These are phyloP conservation scores for Monoplex corrugatus DNA, from an alignment of 2,888 invertebrate genomes.

Conservation along the genomic window DNA sequence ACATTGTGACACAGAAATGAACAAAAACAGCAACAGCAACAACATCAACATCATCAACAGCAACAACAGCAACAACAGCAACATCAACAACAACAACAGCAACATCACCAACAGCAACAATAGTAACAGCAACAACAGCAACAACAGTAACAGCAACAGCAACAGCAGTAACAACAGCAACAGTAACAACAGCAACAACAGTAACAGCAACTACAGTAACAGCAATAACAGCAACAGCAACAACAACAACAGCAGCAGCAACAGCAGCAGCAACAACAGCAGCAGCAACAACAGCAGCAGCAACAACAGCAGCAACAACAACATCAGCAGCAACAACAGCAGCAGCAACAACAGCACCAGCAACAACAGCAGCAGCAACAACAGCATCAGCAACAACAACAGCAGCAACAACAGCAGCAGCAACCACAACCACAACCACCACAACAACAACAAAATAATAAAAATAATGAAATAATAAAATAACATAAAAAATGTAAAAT, in stretches of 20 bases:
- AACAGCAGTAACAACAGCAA: background rate
- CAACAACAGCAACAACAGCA: background rate
- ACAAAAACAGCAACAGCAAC: background rate
- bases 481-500: no score
- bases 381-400: background rate
- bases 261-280: constrained; percentile 30
- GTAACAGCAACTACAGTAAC: background rate
- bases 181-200: background rate
- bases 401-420: constrained; percentile 32
- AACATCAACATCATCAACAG: background rate
- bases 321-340: background rate
- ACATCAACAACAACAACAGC: background rate
- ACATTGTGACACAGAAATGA: no score
- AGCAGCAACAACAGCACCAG: constrained; percentile 26
- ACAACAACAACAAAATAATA: background rate
- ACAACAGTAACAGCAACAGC: background rate
- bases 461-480: background rate
- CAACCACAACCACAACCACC: constrained; percentile 17
- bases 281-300: constrained; percentile 28
- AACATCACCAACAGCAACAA: background rate
- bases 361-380: background rate
- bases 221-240: background rate
- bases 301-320: background rate
- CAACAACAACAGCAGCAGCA: constrained; percentile 25
- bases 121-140: background rate